phyloP scores from a whole-genome alignment of 2,113 vertebrate species.

The Hemiprocne comata region DNA sequence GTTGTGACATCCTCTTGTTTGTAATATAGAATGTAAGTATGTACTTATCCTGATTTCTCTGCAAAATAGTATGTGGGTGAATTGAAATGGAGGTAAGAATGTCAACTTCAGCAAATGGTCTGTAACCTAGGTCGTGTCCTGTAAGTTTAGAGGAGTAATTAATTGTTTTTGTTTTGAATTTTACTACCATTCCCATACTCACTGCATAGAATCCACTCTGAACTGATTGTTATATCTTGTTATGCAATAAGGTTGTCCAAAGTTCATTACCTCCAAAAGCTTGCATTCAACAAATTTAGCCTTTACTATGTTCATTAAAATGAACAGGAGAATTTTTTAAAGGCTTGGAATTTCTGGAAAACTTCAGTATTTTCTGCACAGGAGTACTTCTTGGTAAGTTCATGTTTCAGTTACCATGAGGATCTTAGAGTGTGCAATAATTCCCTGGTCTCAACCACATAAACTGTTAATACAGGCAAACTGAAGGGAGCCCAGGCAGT shows the following conservation, averaged over 20 bases:
- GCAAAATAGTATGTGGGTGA: background rate
- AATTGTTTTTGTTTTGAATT: background rate
- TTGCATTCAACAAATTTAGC: background rate
- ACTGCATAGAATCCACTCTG: background rate
- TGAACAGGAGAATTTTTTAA: background rate
- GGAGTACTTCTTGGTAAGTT: background rate
- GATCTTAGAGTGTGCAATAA: background rate
- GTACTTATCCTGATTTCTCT: background rate
- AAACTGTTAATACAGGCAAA: background rate
- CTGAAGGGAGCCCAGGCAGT: background rate
- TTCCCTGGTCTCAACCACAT: background rate
- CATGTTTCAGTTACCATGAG: background rate
- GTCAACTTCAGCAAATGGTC: background rate
- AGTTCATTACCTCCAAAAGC: background rate
- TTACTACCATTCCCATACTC: background rate
- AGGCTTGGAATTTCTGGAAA: background rate
- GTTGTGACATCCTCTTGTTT: background rate
- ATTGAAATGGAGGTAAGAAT: background rate
- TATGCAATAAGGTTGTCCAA: background rate
- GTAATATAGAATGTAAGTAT: background rate
- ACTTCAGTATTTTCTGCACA: background rate
- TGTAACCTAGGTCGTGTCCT: background rate
- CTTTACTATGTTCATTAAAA: background rate
- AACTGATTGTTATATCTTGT: background rate
- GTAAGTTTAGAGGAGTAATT: background rate